phyloP scores from a whole-genome alignment of 2,888 invertebrate genomes.

The Dicranocentrus wangi region DNA sequence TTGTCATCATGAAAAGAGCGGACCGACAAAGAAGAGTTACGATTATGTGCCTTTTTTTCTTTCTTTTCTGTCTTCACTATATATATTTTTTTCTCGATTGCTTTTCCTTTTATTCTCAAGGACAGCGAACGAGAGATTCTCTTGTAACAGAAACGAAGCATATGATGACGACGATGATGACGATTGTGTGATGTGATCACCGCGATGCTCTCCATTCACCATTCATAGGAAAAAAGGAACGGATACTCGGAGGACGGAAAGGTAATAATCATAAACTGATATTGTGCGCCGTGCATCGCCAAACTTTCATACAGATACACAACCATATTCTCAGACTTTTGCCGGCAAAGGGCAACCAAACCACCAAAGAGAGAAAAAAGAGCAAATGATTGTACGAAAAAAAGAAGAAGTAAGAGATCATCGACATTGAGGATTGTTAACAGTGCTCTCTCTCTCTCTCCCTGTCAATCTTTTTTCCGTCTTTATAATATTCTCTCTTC shows the following conservation, averaged over 20 bases:
- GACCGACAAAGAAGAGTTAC: conserved; percentile 64
- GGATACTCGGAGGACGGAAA: conserved; percentile 35
- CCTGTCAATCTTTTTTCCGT: conserved; percentile 47
- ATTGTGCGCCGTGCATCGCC: conserved; percentile 36
- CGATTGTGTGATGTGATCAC: conserved; percentile 32
- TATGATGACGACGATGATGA: conserved; percentile 25
- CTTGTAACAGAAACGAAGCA: too few species aligned
- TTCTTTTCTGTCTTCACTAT: conserved; percentile 6
- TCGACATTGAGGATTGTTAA: conserved; percentile 18
- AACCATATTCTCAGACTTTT: neutral
- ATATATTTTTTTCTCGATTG: conserved; percentile 29
- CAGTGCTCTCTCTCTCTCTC: neutral
- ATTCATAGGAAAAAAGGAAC: conserved; percentile 32
- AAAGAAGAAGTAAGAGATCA: conserved; percentile 36
- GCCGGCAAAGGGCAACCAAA: conserved; percentile 30
- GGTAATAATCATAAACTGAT: conserved; percentile 65
- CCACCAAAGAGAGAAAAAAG: conserved; percentile 10
- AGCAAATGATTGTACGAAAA: conserved; percentile 6
- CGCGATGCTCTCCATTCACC: conserved; percentile 16
- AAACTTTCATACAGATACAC: conserved; percentile 15
- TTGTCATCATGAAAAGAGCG: conserved; percentile 31
- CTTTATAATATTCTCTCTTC: conserved; percentile 2
- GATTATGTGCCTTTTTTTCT: conserved; percentile 43
- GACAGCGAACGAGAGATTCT: neutral
- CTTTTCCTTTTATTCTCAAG: conserved; percentile 10